phyloP scores from a whole-genome alignment of 2,113 vertebrate species.

The Emydura subglobosa region DNA sequence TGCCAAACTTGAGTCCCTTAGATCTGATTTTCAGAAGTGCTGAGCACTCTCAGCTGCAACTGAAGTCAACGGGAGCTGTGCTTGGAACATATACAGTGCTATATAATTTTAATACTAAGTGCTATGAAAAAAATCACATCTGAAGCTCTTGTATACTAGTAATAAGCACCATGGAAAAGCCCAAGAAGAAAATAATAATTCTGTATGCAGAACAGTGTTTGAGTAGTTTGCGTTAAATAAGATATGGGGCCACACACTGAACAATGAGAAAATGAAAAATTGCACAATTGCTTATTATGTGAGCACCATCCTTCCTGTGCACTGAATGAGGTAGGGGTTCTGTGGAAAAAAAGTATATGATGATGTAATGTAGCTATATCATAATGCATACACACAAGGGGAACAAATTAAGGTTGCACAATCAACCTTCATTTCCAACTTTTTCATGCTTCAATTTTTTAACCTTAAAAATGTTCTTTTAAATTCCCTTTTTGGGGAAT shows the following conservation, averaged over 20 bases:
- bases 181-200: neutral
- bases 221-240: neutral
- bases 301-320: neutral
- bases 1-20: neutral
- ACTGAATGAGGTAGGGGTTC: neutral
- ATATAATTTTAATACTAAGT: neutral
- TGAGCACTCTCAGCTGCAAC: neutral
- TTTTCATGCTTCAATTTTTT: neutral
- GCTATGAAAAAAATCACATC: neutral
- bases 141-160: neutral
- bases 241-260: neutral
- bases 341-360: neutral
- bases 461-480: constrained; percentile 11
- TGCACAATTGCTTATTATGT: neutral
- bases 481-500: neutral
- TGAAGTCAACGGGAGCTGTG: neutral
- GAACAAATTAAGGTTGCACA: neutral
- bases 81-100: neutral
- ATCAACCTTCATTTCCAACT: neutral
- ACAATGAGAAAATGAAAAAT: neutral
- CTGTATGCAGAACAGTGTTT: neutral
- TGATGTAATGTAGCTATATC: neutral
- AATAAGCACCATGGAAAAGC: neutral
- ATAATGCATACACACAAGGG: neutral
- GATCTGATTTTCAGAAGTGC: neutral